Conservation (phyloP, 2,797 vertebrate genomes). For the Pseudocheirus occidentalis region DNA sequence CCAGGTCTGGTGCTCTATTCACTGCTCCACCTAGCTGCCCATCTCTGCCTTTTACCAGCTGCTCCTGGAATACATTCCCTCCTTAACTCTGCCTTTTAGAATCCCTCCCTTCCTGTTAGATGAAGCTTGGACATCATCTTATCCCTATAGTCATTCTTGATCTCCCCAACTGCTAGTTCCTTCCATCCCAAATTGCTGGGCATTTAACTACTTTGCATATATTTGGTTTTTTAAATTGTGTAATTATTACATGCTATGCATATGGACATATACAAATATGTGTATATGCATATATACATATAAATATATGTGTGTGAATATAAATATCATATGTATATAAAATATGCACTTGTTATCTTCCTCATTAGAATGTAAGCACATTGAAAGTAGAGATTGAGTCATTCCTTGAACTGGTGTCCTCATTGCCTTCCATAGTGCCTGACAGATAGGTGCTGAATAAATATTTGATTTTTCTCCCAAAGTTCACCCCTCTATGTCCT, state of each 20-base stretch:
- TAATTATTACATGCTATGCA: background rate
- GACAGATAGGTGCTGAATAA: background rate
- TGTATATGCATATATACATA: too few relatives aligned
- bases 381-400: background rate
- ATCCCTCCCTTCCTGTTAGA: background rate
- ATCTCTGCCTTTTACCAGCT: too few relatives aligned
- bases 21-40: background rate
- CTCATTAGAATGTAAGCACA: background rate
- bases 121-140: background rate
- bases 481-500: background rate
- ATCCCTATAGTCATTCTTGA: background rate
- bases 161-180: too few relatives aligned
- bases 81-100: background rate
- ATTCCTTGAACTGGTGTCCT: background rate
- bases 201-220: background rate
- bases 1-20: too few relatives aligned
- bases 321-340: background rate
- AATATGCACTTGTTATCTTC: background rate
- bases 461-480: background rate
- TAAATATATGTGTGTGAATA: background rate
- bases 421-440: background rate
- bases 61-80: background rate
- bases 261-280: too few relatives aligned
- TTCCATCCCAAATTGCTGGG: background rate
- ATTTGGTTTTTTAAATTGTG: background rate